Base-by-base conservation (phyloP, 1,140 invertebrate species). In the Dysdera silvatica region DNA sequence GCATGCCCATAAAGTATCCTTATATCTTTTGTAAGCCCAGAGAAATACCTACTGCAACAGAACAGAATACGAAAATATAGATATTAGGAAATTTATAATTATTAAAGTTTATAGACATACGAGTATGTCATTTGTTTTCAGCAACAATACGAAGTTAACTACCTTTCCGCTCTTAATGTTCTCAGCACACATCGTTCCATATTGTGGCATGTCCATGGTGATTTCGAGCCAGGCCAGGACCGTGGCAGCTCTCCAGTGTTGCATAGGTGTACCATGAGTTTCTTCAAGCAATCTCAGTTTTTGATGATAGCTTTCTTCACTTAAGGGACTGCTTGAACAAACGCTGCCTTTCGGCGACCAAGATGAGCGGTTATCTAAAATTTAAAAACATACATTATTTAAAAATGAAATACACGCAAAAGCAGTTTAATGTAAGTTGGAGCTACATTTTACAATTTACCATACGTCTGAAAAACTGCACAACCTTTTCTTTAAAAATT, bases 151-250 rank as follows among this genome's bases (percentile, higher is more conserved):
- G n/a, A 41, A 5, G n/a, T 41, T 16, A 37, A 63, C 60, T 74
- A 90, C 91, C 83, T 93, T 95, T 69, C 92, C 92, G 74, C 91
- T 94, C 74, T 95, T 94, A 47, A 96, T 85, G 75, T 95, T 95
- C 73, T 93, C 89, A 20, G 89, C 87, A 74, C 91, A 93, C 56
- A 85, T 80, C 12, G 86, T 84, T 2, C 89, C 89, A 71, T 95
- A 95, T 70, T 93, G 89, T 0, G 91, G 89, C 91, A 96, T 94
- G 20, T 89, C 91, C 4, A 96, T 81, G 0, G 88, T 88, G 20
- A 95, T 84, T 77, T 95, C 91, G 35, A 95, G 77, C 92, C 92
- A 96, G 1, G 92, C 90, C 14, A 94, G 82, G 37, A 96, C 91
- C 43, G 91, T 92, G 0, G 88, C 86, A 20, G 91, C 91, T 65